Conservation (phyloP, 2,888 invertebrate genomes). For the Microplitis manilae region DNA sequence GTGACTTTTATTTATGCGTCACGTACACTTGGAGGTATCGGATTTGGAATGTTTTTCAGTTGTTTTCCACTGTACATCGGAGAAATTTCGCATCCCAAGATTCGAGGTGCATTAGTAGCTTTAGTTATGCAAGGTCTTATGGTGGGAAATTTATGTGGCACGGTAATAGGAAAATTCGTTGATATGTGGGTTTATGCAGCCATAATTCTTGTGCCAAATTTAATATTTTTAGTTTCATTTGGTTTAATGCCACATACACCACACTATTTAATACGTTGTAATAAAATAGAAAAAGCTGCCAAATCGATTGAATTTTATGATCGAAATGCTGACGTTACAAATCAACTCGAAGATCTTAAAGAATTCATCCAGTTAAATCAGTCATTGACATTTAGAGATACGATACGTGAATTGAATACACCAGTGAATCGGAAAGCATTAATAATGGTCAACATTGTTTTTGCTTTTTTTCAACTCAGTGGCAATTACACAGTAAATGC, state of each 20-base stretch:
- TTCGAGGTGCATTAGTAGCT: slow-evolving; percentile 58
- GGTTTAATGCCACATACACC: slow-evolving; percentile 63
- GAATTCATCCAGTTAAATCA: slow-evolving; percentile 47
- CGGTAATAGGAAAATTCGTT: slow-evolving; percentile 60
- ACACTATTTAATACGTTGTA: slow-evolving; percentile 53
- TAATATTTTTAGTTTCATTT: slow-evolving; percentile 56
- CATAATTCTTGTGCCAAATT: slow-evolving; percentile 57
- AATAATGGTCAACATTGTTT: slow-evolving; percentile 50
- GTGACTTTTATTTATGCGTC: slow-evolving; percentile 48
- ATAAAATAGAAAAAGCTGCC: slow-evolving; percentile 51
- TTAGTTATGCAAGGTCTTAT: slow-evolving; percentile 60
- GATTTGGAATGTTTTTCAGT: slow-evolving; percentile 55
- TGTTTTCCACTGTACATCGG: slow-evolving; percentile 61
- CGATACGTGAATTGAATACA: slow-evolving; percentile 42
- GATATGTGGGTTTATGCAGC: slow-evolving; percentile 57
- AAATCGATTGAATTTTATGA: slow-evolving; percentile 57
- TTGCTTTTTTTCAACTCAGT: slow-evolving; percentile 58
- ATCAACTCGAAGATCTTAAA: slow-evolving; percentile 51
- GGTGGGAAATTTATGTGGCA: slow-evolving; percentile 60
- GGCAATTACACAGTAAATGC: slow-evolving; percentile 55
- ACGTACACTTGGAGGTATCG: slow-evolving; percentile 51
- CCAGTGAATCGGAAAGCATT: slow-evolving; percentile 51
- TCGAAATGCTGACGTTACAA: slow-evolving; percentile 48
- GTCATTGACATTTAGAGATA: slow-evolving; percentile 20
- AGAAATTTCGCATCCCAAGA: slow-evolving; percentile 58